Base-by-base conservation (phyloP, 1,140 invertebrate genomes). In the Micrasema minimum region DNA sequence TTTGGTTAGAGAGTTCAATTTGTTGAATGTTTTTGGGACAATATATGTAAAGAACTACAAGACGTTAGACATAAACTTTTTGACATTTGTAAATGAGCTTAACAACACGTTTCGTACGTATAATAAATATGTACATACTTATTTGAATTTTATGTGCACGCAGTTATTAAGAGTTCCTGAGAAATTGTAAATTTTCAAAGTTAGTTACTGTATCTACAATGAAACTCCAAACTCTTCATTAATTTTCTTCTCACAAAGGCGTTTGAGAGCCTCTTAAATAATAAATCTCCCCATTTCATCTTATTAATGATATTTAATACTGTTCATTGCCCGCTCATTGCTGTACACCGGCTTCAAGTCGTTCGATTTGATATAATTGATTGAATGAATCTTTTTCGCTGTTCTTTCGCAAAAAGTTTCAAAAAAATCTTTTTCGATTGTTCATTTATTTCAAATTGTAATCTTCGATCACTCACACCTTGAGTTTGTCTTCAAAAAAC, bases 321-420 rank as follows among this genome's bases (percentile, higher is more conserved):
- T 43, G 10, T 64, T 14, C 16, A 16, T 57, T 43, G n/a, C 22
- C 12, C 41, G 16, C 20, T 37, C 22, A 11, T 68, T 57, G 41
- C 22, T 22, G n/a, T 31, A 46, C 20, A 20, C 53, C 23, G 6
- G 53, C 14, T 51, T 51, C 31, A n/a, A 69, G 35, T 69, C 45
- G 31, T 62, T 62, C 67, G 57, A 64, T 64, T 64, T 61, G 22
- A 50, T 62, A 23, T 45, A 62, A 69, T 69, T 69, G 67, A 69
- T 69, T 69, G 57, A 69, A 48, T 61, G 31, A 41, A 37, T 46
- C 20, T 55, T 65, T 43, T 23, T 57, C 11, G 57, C 66, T 57
- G 45, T 57, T 71, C 48, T 66, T 66, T 37, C 38, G 14, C 46
- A 16, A 14, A 31, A 57, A 66, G 38, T 66, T 55, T 37, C 16